Base-by-base conservation (phyloP, 2,797 vertebrate genomes). In the Eulemur mongoz region DNA sequence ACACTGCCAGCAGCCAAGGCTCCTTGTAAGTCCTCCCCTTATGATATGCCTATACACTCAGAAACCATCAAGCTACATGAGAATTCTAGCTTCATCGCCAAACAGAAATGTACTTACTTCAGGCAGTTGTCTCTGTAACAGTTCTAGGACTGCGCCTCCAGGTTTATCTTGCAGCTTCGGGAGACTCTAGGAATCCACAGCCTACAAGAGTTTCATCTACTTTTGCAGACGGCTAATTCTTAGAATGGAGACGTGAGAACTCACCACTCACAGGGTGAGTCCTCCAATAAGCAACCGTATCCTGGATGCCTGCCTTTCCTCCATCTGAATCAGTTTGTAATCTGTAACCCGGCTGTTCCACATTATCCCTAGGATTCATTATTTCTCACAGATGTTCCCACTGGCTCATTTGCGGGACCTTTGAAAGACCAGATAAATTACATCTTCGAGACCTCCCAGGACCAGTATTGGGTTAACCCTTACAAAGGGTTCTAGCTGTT, bases 401-500 rank as follows among this genome's bases (percentile, higher is more conserved):
- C 87, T 48, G 92, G 59, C 65, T 96, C 89, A 76, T 91, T 92
- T 48, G 40, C 88, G 89, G 92, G 67, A 83, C 67, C 91, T 97
- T 32, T 0, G 0, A 95, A 96, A 95, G 90, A 32, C 82, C 48
- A 69, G 38, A 95, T 96, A 96, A 97, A 96, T 98, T 92, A 94
- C 0, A 0, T 35, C 92, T 48, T 83, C 70, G 88, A 69, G 48
- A 95, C 92, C 92, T 81, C 92, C 97, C 75, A 30, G 22, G 94
- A 40, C 25, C 82, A 91, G 4, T 84, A 67, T 35, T 73, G 25
- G 70, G 79, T 89, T 97, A 98, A 98, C 87, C 93, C 23, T 91
- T 69, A 84, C 69, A 90, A 27, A 92, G 79, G 89, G 93, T 92
- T 94, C 80, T 97, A 79, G 69, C 92, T 96, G 84, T 91, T 97